These are phyloP conservation scores for Cladopsammia gracilis DNA, from an alignment of 64 coral and sea anemone genomes.

Conservation along the genomic window DNA sequence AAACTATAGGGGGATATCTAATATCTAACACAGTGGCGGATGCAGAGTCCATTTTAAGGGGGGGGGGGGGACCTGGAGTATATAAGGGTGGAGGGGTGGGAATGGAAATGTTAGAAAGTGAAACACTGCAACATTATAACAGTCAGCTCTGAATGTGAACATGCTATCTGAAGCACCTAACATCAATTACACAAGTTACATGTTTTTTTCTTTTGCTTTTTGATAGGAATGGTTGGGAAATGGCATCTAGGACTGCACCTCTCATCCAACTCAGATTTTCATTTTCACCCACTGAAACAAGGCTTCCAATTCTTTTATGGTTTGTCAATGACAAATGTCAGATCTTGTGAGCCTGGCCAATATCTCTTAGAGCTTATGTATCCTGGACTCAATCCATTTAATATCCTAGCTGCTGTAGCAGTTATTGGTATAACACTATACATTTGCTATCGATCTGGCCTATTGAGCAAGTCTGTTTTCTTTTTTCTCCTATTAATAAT, in stretches of 20 bases:
- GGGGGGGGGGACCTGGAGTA: too few relatives aligned
- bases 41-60: too few relatives aligned
- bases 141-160: too few relatives aligned
- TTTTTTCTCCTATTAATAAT: constrained; percentile 2
- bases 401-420: not conserved
- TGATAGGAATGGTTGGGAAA: constrained; percentile 68
- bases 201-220: not conserved
- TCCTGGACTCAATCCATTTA: not conserved
- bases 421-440: constrained; percentile 5
- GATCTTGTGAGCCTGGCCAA: constrained; percentile 17
- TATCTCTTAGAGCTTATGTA: constrained; percentile 25
- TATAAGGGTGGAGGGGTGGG: too few relatives aligned
- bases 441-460: not conserved
- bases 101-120: too few relatives aligned
- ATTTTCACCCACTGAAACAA: constrained; percentile 63
- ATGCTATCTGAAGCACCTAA: too few relatives aligned
- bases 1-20: too few relatives aligned
- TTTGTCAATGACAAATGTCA: constrained; percentile 60
- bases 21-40: too few relatives aligned
- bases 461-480: constrained; percentile 34
- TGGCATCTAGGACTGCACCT: constrained; percentile 80
- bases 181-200: too few relatives aligned
- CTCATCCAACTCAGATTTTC: constrained; percentile 29
- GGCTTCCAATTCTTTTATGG: constrained; percentile 82
- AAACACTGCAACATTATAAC: too few relatives aligned